Base-by-base conservation (phyloP, 2,888 invertebrate species). In the Salticus scenicus region DNA sequence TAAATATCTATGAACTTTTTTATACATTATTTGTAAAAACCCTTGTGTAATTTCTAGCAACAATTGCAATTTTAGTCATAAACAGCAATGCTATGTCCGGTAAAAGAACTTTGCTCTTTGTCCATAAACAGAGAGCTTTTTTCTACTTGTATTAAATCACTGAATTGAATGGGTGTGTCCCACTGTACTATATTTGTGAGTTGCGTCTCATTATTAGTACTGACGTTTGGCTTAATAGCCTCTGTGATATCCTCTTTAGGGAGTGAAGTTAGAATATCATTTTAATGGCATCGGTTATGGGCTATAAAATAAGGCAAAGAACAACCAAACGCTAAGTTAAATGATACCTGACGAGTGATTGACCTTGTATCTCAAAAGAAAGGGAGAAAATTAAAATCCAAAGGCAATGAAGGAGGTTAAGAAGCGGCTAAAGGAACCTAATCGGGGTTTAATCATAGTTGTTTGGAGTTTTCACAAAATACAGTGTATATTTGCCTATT, bases 251-350 rank as follows among this genome's bases (percentile, higher is more conserved):
- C 70, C 57, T 74, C 37, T 71, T 51, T 64, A 24, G 4, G 69
- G 42, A 57, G 57, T 57, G 24, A 76, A 83, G 66, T 30, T 37
- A 33, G 83, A 83, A 83, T 83, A 77, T 71, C 77, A 64, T 77
- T 83, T 83, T 83, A 83, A 83, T 76, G 83, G 77, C 83, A 77
- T 33, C 83, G 67, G 77, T 83, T 77, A 83, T 83, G 71, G 83
- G 70, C 67, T 51, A 83, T 77, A 77, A 83, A 83, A 72, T 72
- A 70, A 76, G 31, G 82, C 66, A 70, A 70, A 30, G 73, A 63
- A 67, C 66, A 72, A 33, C 72, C 70, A 72, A 83, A 77, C 72
- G 76, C 72, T 37, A 66, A 66, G 71, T 83, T 83, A 83, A 83
- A 83, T 83, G 83, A 83, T 83, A 83, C 83, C 77, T 83, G 83